Percentiles rank a stretch among this genome's conserved stretches.
Evolutionary conservation across 2,888 invertebrate genomes (phyloP).

Genomic region (Leptogaster cylindrica): DNA sequence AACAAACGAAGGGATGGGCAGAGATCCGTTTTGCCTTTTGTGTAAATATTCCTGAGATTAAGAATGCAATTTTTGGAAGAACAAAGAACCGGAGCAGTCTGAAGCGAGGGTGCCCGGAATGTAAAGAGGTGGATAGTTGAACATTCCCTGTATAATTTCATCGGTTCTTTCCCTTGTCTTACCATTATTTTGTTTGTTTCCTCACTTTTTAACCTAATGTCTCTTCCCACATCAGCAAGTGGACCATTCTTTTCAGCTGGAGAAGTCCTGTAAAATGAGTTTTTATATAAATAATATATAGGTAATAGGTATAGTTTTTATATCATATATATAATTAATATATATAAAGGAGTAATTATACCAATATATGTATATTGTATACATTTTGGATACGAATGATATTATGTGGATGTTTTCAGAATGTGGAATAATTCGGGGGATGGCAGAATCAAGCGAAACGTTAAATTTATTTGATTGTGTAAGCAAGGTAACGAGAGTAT

Average conservation of each 20-base stretch:
- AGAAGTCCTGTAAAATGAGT: conserved; percentile 28
- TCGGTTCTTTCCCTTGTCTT: conserved; percentile 1
- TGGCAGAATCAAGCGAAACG: no score
- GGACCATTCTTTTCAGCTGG: conserved; percentile 24
- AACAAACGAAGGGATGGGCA: conserved; percentile 3
- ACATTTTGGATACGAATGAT: not conserved
- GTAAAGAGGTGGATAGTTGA: not conserved
- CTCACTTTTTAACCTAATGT: conserved; percentile 1
- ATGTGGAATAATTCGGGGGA: not conserved
- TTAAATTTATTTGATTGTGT: no score
- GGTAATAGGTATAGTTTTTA: not conserved
- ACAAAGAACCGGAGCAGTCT: not conserved
- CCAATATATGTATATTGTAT: no score
- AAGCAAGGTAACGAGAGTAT: not conserved
- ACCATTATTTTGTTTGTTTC: conserved; percentile 25
- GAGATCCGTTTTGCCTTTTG: conserved; percentile 29
- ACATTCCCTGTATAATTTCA: conserved; percentile 10
- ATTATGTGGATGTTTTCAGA: no score
- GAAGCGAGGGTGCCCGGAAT: not conserved
- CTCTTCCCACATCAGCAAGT: conserved; percentile 18
- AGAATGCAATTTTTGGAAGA: conserved; percentile 40
- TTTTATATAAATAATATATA: conserved; percentile 1
- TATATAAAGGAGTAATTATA: no score
- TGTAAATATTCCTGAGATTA: conserved; percentile 43
- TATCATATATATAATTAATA: no score